phyloP scores from a whole-genome alignment of 2,113 vertebrate species.

The Chionis minor region DNA sequence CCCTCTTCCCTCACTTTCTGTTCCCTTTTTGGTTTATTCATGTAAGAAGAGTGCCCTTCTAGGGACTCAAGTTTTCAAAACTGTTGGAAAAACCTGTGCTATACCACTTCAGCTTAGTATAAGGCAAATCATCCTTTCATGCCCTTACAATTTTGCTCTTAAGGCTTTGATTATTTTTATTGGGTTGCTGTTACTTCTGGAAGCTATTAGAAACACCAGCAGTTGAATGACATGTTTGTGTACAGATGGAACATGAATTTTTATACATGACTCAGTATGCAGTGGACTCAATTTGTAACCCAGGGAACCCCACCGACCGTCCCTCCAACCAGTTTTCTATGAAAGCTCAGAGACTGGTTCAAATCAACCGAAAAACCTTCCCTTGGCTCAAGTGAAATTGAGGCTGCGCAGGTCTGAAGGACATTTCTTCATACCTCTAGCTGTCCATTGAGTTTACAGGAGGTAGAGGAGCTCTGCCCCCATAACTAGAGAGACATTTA shows the following conservation, averaged over 20 bases:
- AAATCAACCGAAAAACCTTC: neutral
- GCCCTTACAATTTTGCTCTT: slow-evolving; percentile 36
- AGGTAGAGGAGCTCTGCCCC: neutral
- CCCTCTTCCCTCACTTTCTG: neutral
- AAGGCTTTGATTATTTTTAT: slow-evolving; percentile 60
- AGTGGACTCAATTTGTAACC: neutral
- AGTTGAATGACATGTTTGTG: slow-evolving; percentile 55
- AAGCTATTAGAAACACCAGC: slow-evolving; percentile 60
- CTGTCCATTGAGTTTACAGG: neutral
- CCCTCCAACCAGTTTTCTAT: neutral
- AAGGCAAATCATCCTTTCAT: slow-evolving; percentile 21
- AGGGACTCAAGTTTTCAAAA: slow-evolving; percentile 1
- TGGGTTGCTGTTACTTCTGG: slow-evolving; percentile 58
- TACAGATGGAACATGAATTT: slow-evolving; percentile 59
- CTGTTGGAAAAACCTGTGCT: neutral
- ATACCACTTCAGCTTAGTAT: neutral
- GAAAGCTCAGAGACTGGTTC: neutral
- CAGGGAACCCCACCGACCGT: slow-evolving; percentile 1
- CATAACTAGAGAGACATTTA: neutral
- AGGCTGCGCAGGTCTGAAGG: neutral
- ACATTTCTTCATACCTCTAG: neutral
- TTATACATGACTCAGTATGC: slow-evolving; percentile 32
- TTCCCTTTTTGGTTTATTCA: neutral
- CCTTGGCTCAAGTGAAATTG: neutral
- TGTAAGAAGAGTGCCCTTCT: neutral